A percentile compares a stretch with the other conserved stretches of the same genome.
phyloP scores from a whole-genome alignment of 2,113 vertebrate genomes.

The Chlamydotis undulata region DNA sequence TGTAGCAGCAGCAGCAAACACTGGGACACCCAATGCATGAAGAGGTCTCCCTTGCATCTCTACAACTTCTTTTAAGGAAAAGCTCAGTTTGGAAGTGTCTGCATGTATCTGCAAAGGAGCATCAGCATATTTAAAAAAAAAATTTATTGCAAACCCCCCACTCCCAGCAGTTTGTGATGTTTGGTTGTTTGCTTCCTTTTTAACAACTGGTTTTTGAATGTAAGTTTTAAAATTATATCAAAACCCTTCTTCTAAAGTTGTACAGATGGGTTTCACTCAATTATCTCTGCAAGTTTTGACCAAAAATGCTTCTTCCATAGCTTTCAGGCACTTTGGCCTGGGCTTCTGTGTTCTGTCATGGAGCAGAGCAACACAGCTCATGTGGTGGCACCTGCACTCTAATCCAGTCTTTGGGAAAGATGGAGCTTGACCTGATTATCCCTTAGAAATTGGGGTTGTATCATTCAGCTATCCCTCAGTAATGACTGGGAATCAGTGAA shows the following conservation, averaged over 20 bases:
- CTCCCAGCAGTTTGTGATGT: background rate
- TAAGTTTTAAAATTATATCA: background rate
- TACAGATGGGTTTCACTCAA: background rate
- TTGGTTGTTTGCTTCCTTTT: background rate
- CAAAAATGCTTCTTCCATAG: background rate
- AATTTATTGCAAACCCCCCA: background rate
- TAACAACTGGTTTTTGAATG: background rate
- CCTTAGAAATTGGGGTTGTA: background rate
- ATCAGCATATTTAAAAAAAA: background rate
- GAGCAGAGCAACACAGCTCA: background rate
- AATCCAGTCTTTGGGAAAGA: background rate
- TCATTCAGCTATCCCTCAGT: background rate
- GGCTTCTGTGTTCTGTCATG: background rate
- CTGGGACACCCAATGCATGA: background rate
- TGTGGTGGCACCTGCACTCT: background rate
- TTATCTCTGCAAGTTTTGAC: background rate
- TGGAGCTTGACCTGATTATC: background rate
- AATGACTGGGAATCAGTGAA: background rate
- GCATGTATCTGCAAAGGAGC: background rate
- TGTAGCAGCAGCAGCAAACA: background rate
- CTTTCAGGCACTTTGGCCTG: background rate
- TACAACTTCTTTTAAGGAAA: background rate
- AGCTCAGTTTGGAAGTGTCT: background rate
- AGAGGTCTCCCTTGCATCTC: background rate
- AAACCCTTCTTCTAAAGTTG: background rate